These are phyloP conservation scores for Ictalurus punctatus DNA, from an alignment of 2,113 vertebrate species.

Conservation along the genomic window DNA sequence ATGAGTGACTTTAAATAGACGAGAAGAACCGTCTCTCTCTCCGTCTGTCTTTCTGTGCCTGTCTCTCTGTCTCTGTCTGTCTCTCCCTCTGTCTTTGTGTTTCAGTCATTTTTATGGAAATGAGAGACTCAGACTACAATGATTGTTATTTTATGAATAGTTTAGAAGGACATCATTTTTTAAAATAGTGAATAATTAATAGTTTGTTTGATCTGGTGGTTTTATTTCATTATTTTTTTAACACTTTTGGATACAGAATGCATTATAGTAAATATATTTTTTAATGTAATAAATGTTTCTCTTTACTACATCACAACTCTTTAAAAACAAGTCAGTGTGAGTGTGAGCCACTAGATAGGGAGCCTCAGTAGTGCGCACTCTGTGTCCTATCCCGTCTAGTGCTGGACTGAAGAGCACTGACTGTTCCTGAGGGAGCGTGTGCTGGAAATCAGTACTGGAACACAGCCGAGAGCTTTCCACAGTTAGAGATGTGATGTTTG, in stretches of 20 bases:
- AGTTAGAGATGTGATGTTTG: not conserved
- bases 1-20: constrained; percentile 79
- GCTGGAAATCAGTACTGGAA: not conserved
- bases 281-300: not conserved
- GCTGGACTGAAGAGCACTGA: not conserved
- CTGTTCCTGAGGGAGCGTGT: not conserved
- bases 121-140: not conserved
- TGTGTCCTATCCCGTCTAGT: not conserved
- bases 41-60: no score
- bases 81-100: not conserved
- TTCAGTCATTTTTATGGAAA: not conserved
- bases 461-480: not conserved
- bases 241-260: not conserved
- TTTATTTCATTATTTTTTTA: not conserved
- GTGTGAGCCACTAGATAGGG: not conserved
- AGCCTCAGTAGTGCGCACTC: not conserved
- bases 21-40: constrained; percentile 53
- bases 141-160: not conserved
- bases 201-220: not conserved
- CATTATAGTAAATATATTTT: not conserved
- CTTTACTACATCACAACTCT: not conserved
- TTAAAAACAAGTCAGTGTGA: not conserved
- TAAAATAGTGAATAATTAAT: not conserved
- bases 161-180: not conserved
- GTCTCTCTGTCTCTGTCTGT: constrained; percentile 1